Percentiles rank a stretch among this genome's conserved stretches.
Evolutionary conservation across 2,888 invertebrate genomes (phyloP).

Genomic region (Thera obeliscata): DNA sequence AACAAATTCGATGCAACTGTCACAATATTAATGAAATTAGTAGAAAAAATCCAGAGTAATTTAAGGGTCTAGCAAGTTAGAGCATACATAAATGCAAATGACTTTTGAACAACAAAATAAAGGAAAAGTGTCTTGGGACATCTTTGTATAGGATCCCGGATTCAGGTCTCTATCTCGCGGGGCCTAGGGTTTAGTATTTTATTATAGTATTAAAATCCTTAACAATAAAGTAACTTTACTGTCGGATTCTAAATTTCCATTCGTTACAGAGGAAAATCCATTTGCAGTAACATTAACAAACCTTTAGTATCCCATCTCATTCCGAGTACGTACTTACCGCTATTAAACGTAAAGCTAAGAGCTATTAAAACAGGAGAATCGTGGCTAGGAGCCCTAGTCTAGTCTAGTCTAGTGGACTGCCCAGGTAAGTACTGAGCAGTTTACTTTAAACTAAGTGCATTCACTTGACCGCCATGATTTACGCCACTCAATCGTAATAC

Average conservation of each 20-base stretch:
- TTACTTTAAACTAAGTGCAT: neutral
- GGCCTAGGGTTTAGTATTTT: too few species aligned
- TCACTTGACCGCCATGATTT: neutral
- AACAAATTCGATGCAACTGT: neutral
- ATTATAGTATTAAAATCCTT: too few species aligned
- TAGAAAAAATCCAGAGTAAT: too few species aligned
- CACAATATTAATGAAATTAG: too few species aligned
- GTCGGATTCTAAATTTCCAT: neutral
- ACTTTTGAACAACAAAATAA: too few species aligned
- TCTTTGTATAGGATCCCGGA: too few species aligned
- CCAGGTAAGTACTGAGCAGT: neutral
- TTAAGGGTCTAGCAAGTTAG: too few species aligned
- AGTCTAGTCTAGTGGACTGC: neutral
- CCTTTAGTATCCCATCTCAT: conserved; percentile 8
- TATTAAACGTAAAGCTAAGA: conserved; percentile 14
- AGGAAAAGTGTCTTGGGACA: too few species aligned
- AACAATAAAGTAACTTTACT: neutral
- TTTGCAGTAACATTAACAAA: conserved; percentile 12
- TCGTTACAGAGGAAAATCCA: neutral
- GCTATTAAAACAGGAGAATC: conserved; percentile 15
- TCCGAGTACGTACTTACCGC: neutral
- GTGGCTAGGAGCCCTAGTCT: conserved; percentile 9
- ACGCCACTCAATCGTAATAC: neutral
- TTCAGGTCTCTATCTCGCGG: too few species aligned
- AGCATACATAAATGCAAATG: too few species aligned